Conservation (phyloP, 1,140 invertebrate species). For the Eueides isabella region DNA sequence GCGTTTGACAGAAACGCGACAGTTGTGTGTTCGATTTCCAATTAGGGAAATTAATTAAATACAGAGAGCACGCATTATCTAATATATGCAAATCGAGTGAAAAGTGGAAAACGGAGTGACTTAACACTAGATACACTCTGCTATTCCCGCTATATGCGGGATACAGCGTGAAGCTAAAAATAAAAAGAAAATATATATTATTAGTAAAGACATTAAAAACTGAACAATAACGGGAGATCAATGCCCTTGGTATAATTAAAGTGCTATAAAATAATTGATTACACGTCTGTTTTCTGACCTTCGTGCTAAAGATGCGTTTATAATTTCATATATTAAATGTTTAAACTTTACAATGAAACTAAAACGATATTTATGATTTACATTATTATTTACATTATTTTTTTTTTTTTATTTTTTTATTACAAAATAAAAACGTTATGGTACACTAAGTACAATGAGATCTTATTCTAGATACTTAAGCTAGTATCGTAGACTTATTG, state of each 20-base stretch:
- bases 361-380: not conserved
- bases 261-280: conserved; percentile 12
- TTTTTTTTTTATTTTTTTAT: not conserved
- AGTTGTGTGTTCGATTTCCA: no score
- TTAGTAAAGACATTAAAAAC: not conserved
- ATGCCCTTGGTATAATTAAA: conserved; percentile 14
- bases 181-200: no score
- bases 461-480: no score
- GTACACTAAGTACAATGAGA: not conserved
- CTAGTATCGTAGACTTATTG: no score
- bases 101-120: no score
- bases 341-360: not conserved
- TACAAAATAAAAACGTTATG: not conserved
- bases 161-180: no score
- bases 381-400: not conserved
- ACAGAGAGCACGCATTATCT: no score
- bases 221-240: not conserved
- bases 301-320: conserved; percentile 4
- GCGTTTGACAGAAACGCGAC: no score
- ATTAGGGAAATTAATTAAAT: no score
- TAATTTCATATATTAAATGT: conserved; percentile 3
- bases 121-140: no score
- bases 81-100: no score
- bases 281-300: conserved; percentile 5
- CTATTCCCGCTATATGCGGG: no score